Base-by-base conservation (phyloP, 2,797 vertebrate genomes). In the Benthosema pterotum region DNA sequence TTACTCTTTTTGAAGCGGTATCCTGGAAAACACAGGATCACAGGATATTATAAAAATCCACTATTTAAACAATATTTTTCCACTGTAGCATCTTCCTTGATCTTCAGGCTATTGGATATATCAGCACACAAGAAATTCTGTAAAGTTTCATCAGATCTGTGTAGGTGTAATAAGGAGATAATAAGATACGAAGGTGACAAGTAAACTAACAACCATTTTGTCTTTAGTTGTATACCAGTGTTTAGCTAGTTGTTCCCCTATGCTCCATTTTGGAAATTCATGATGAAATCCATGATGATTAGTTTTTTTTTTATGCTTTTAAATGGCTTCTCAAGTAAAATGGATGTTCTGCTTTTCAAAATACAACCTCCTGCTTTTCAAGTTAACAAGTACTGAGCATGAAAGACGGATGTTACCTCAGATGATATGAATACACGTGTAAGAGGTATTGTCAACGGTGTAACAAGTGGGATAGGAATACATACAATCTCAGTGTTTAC, bases 1-100 rank as follows among this genome's bases (percentile, higher is more conserved):
- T 11, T 8, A 8, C 8, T 38, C 53, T 56, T 22, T 38, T 15
- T n/a, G 46, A 17, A 47, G 57, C 42, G 11, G 0, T 3, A 12
- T 11, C 16, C 43, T 38, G 46, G 28, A 32, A 47, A 42, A 56
- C 51, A 55, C 49, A 67, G 60, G n/a, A n/a, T n/a, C n/a, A n/a
- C n/a, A n/a, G n/a, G 50, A 14, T 25, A 19, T 22, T 25, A 9
- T 38, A 11, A 38, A 38, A 38, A 8, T 32, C 28, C 32, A 38
- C 32, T 9, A 8, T 38, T 38, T 0, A 38, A 38, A 38, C 32
- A 38, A 38, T 38, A 38, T 7, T 38, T n/a, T 38, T 11, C 32
- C 32, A 38, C 32, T 38, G 32, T 7, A 38, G 32, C 9, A 38
- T 38, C 32, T 38, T 38, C 32, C 32, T 38, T 11, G 32, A 53